These are phyloP conservation scores for Noctilio leporinus DNA, from an alignment of 2,113 vertebrate genomes.

Conservation along the genomic window DNA sequence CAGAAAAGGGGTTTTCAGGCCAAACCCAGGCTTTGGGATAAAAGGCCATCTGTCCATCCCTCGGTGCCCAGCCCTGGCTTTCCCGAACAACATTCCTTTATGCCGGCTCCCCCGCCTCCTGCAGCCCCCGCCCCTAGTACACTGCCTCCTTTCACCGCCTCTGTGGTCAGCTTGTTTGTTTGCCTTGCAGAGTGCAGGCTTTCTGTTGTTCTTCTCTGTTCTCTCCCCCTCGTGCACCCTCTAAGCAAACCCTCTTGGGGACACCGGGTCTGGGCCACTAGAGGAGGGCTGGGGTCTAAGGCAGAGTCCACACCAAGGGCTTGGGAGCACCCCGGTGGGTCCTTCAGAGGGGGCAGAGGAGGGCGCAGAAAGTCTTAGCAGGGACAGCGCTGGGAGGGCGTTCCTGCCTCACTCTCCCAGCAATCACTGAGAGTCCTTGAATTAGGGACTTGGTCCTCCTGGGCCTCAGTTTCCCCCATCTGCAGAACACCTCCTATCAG, in stretches of 20 bases:
- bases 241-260: slow-evolving; percentile 12
- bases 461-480: not conserved
- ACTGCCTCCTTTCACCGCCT: slow-evolving; percentile 60
- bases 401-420: not conserved
- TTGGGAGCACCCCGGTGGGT: not conserved
- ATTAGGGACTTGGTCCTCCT: not conserved
- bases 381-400: too few relatives aligned
- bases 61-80: slow-evolving; percentile 50
- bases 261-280: not conserved
- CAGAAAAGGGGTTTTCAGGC: slow-evolving; percentile 59
- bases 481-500: not conserved
- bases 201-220: slow-evolving; percentile 43
- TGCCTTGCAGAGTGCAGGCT: slow-evolving; percentile 17
- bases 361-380: accelerated
- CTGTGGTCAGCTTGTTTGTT: slow-evolving; percentile 56
- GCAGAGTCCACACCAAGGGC: not conserved
- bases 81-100: slow-evolving; percentile 65
- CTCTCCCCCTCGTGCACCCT: not conserved
- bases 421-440: not conserved
- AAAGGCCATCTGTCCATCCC: slow-evolving; percentile 63
- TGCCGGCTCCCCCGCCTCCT: not conserved
- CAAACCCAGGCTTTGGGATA: slow-evolving; percentile 45
- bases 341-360: not conserved
- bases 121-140: slow-evolving; percentile 16
- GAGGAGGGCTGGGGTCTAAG: not conserved